Conservation (phyloP, 2,888 invertebrate species). For the Sclerodermus sp. region DNA sequence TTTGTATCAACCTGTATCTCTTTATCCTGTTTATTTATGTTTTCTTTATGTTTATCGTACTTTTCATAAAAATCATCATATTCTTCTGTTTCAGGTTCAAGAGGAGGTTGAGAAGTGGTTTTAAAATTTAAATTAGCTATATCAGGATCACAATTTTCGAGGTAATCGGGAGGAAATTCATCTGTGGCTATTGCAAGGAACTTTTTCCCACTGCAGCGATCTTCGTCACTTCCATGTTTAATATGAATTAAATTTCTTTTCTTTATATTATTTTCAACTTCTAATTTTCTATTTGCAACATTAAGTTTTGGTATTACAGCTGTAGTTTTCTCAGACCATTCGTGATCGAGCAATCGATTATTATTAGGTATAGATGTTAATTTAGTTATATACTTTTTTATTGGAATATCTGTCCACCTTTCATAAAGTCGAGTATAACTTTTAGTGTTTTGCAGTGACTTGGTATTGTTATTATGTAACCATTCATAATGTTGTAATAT, state of each 20-base stretch:
- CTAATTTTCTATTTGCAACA: neutral
- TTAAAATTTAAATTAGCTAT: neutral
- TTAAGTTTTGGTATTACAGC: neutral
- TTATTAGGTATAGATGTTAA: too few species aligned
- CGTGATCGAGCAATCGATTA: slow-evolving; percentile 15
- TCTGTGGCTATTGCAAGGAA: neutral
- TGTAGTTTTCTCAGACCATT: slow-evolving; percentile 17
- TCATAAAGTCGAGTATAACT: slow-evolving; percentile 17
- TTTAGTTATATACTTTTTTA: too few species aligned
- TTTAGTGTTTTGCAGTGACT: slow-evolving; percentile 12
- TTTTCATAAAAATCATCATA: neutral
- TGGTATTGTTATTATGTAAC: slow-evolving; percentile 17
- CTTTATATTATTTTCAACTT: neutral
- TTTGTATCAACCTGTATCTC: too few species aligned
- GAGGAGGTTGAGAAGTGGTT: neutral
- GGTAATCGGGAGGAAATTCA: neutral
- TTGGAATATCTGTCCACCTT: neutral
- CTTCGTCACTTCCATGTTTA: neutral
- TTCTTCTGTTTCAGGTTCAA: neutral
- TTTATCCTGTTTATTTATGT: too few species aligned
- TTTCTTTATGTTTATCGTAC: neutral
- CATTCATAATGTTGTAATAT: slow-evolving; percentile 26
- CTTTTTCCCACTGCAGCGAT: neutral
- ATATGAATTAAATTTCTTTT: neutral
- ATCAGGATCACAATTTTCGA: neutral